Base-by-base conservation (phyloP, 2,888 invertebrate genomes). In the Exephanes ischioxanthus region DNA sequence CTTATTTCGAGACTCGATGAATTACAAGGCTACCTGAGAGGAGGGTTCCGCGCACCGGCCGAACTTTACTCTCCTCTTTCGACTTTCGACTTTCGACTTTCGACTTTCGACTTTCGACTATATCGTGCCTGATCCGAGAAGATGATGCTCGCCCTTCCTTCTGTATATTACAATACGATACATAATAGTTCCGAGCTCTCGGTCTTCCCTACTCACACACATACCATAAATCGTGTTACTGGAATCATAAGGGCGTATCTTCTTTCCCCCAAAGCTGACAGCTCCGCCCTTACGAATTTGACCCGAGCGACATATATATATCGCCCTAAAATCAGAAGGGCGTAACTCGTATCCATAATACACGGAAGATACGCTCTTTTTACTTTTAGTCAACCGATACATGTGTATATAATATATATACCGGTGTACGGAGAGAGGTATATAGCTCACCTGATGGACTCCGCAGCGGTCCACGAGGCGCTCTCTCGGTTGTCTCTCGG, bases 1-100 rank as follows among this genome's bases (percentile, higher is more conserved):
- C 5, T 16, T 67, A 7, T 63, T 55, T 66, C 67, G 80, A 83
- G 87, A 70, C 84, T 63, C 83, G 80, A 87, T 88, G 76, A 88
- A 84, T 88, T 88, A 88, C 87, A 88, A 87, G 88, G 84, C 85
- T 88, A 88, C 88, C 88, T 88, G 88, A 84, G 81, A 87, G 70
- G 73, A 82, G 77, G 84, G 82, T 75, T 77, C 55, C 68, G 53
- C 67, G 14, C 55, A 26, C 53, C 48, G 70, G 19, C 68, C 72
- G 45, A 26, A 71, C 63, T 11, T 22, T 37, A 68, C 70, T 79
- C 4, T 33, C 5, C 33, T 5, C 33, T 6, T 33, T 6, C 33
- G 33, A 68, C 70, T 79, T 66, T 72, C 73, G 41, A 84, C 33
- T 6, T 33, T 6, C 33, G 33, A 68, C 70, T 79, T 66, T 72